These are phyloP conservation scores for Sapajus apella DNA, from an alignment of 2,113 vertebrate species.

Conservation along the genomic window DNA sequence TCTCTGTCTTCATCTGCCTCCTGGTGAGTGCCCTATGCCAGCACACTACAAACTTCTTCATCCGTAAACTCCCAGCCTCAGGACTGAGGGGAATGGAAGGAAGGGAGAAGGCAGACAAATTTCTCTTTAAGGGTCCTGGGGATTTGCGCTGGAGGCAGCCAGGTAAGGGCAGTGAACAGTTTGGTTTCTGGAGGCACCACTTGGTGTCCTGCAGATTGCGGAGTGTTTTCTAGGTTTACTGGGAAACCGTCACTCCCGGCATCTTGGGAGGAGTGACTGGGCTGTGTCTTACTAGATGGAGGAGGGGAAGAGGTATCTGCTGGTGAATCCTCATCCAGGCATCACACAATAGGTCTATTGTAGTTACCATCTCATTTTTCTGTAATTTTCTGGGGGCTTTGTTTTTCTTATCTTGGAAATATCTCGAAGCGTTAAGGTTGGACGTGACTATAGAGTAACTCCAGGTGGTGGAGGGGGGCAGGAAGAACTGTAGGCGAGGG, in stretches of 20 bases:
- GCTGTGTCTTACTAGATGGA: neutral
- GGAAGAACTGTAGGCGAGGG: neutral
- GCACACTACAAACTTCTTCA: neutral
- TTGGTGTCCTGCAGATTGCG: neutral
- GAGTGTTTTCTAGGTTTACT: neutral
- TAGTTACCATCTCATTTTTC: neutral
- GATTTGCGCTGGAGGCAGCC: neutral
- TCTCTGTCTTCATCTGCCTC: conserved; percentile 20
- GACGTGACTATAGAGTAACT: neutral
- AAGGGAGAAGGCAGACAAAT: neutral
- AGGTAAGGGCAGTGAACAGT: neutral
- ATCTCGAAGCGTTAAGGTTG: neutral
- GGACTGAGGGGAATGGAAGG: neutral
- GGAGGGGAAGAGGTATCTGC: neutral
- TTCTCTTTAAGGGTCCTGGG: neutral
- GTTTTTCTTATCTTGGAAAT: neutral
- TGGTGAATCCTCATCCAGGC: neutral
- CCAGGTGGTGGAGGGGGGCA: no score
- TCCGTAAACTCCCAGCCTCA: neutral
- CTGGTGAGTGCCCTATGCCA: conserved; percentile 51
- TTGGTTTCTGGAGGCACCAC: neutral
- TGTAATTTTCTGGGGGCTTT: neutral
- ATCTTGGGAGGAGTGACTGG: neutral
- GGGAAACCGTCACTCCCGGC: neutral
- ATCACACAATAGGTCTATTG: neutral